Evolutionary conservation across 2,888 invertebrate genomes (phyloP), one percentile per base, ranked within the genome.

Genomic region (Erynnis tages): DNA sequence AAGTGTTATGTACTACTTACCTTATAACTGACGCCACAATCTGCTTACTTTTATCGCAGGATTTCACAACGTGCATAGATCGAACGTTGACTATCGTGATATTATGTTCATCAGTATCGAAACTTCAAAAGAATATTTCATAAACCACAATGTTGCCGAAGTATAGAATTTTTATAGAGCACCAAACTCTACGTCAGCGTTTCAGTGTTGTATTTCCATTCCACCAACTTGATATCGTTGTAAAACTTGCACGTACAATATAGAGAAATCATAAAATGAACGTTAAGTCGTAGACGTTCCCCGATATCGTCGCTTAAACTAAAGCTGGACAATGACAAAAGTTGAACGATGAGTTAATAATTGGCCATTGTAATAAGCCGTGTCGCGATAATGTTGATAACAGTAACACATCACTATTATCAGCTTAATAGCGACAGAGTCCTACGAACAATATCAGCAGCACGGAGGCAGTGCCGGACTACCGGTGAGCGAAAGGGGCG

Each of bases 321-420:
- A 32, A 14, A 37, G 4, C 29, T n/a, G 30, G 1, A 8, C 45
- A 40, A 21, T 1, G 30, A 30, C 13, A 17, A 41, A 37, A 44
- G 43, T 27, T 52, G 11, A 17, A 30, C 41, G 27, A 50, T 43
- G 19, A 34, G 19, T 27, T 35, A 43, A 43, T 50, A 43, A 44
- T 52, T 44, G 44, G 21, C 52, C 54, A 59, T 62, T 62, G 55
- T 57, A 59, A 56, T 64, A 71, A 72, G 67, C 69, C 65, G 58
- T 60, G 59, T 55, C 57, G 30, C 55, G 79, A 84, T 79, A 85
- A 58, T 48, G 21, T 47, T 59, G 66, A 73, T 78, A 80, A 76
- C 76, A 74, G 70, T 67, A 67, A 59, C 63, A 62, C 81, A 85
- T 83, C 83, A 65, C 82, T 80, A 82, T 69, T 48, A 46, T 53